Conservation (phyloP, 2,113 vertebrate species). For the Sylvicapra grimmia region DNA sequence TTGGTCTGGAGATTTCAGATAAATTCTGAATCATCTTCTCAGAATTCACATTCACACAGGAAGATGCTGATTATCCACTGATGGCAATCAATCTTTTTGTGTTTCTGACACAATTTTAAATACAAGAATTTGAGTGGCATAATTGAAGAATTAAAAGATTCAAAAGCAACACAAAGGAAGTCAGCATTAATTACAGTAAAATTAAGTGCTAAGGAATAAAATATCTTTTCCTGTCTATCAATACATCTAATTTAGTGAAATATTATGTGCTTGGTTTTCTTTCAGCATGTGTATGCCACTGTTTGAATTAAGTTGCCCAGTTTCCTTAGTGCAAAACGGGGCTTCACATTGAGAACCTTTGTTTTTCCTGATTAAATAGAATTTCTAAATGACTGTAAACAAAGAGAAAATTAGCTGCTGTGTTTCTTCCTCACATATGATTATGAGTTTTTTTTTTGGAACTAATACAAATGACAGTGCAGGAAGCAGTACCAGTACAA, state of each 20-base stretch:
- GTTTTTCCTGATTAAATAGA: not conserved
- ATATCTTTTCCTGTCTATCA: not conserved
- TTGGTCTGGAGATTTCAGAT: conserved; percentile 10
- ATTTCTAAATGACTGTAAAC: not conserved
- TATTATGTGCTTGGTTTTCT: not conserved
- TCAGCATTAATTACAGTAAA: conserved; percentile 41
- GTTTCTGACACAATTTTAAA: conserved; percentile 55
- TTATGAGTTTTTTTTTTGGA: not conserved
- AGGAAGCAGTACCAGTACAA: not conserved
- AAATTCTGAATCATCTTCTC: conserved; percentile 14
- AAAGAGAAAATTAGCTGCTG: not conserved
- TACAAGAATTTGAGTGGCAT: conserved; percentile 22
- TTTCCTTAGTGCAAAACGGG: not conserved
- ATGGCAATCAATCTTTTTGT: conserved; percentile 63
- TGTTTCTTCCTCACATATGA: not conserved
- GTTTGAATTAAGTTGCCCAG: not conserved
- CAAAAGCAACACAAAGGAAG: conserved; percentile 36
- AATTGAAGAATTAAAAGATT: conserved; percentile 47
- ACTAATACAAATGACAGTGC: not conserved
- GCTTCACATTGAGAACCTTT: not conserved
- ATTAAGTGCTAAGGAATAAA: conserved; percentile 28
- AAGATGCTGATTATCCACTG: conserved; percentile 40
- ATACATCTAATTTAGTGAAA: not conserved
- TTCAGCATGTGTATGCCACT: not conserved
- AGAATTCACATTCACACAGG: conserved; percentile 37